Evolutionary conservation across 2,113 vertebrate genomes (phyloP), one percentile per base, ranked within the genome.

Genomic region (Salvelinus sp.): DNA sequence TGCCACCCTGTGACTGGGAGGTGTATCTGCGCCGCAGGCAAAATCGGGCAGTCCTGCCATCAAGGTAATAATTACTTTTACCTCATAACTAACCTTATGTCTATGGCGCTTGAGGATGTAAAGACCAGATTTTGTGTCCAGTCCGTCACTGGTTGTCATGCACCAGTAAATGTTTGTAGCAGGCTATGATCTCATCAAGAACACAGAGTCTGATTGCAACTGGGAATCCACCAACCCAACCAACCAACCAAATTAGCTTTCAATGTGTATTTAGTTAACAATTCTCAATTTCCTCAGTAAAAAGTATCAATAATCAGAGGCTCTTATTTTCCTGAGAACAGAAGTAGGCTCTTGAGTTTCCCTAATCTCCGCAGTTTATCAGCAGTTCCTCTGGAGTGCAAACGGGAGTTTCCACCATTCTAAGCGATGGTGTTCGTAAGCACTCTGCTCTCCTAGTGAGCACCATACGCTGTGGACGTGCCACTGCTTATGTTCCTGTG

Each of bases 1-100:
- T 95, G 95, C 87, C 93, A 96, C 87, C 87, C 90, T 1, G 87
- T 62, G 82, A 95, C 90, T 6, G 95, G 94, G 84, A 87, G 80
- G 82, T 96, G 95, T 74, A 78, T 80, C 70, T 96, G 94, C 75
- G 87, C 79, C 38, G 86, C 91, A 0, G 93, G 93, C 44, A 86
- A 85, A 79, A 92, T 23, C 4, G 95, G 94, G 75, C 83, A 73
- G 74, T 88, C 83, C 74, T 95, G 95, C 70, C 90, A 94, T 76
- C 91, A 95, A 92, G 94, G 94, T 92, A 75, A 69, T 18, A 13
- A 62, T 50, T 0, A 23, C 50, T 25, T 28, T 2, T 22, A 47
- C 16, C 9, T 6, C 22, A 16, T 18, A 54, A 18, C 5, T 18
- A 54, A 54, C 50, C 16, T 54, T 16, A 54, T 54, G 16, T 18